A percentile compares a stretch with the other conserved stretches of the same genome.
Evolutionary conservation across 2,888 invertebrate genomes (phyloP).

Genomic region (Orthosia gracilis): DNA sequence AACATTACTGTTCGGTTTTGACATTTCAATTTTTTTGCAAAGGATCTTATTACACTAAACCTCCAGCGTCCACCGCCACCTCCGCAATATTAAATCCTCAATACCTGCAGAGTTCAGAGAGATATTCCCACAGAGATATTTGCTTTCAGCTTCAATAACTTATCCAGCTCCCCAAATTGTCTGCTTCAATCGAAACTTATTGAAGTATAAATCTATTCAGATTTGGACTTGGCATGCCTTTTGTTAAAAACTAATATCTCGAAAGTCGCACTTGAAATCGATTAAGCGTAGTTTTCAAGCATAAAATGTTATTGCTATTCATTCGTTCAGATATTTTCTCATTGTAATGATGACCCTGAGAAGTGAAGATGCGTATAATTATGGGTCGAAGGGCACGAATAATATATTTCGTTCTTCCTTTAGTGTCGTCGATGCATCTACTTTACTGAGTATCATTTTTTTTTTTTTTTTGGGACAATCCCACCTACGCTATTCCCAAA

Average conservation of each 20-base stretch:
- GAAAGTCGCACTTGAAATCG: slow-evolving; percentile 30
- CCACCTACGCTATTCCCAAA: no score
- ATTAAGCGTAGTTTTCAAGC: slow-evolving; percentile 9
- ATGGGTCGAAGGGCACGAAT: background rate
- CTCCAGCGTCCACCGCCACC: background rate
- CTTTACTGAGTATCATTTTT: no score
- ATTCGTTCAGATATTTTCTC: background rate
- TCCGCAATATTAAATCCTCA: slow-evolving; percentile 50
- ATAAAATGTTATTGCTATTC: slow-evolving; percentile 7
- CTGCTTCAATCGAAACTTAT: slow-evolving; percentile 49
- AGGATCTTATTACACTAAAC: background rate
- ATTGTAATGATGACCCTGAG: background rate
- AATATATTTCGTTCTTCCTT: background rate
- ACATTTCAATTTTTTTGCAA: slow-evolving; percentile 9
- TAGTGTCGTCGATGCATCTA: no score
- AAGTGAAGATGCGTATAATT: background rate
- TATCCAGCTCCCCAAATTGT: slow-evolving; percentile 27
- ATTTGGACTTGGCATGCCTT: slow-evolving; percentile 28
- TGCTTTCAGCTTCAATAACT: slow-evolving; percentile 48
- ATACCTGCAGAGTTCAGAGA: slow-evolving; percentile 32
- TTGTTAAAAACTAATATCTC: slow-evolving; percentile 51
- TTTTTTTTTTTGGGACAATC: no score
- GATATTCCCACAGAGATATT: slow-evolving; percentile 33
- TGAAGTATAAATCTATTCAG: slow-evolving; percentile 57
- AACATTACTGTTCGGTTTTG: background rate